Conservation (phyloP, 2,113 vertebrate species). For the Pteruthius melanotis region DNA sequence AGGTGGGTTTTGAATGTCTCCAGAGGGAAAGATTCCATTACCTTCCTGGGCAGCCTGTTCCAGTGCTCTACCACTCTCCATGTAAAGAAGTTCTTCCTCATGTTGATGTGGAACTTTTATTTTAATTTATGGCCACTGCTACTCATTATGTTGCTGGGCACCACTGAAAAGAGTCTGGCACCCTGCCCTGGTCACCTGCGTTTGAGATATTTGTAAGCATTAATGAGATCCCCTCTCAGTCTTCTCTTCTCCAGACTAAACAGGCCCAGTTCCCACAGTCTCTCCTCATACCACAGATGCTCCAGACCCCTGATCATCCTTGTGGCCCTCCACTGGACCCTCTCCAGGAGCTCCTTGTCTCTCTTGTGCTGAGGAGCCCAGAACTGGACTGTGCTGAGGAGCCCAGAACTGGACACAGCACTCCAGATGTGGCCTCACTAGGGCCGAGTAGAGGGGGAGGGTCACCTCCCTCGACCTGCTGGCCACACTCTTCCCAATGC, state of each 20-base stretch:
- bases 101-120: accelerated
- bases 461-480: neutral
- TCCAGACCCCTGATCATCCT: neutral
- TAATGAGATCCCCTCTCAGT: neutral
- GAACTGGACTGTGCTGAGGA: neutral
- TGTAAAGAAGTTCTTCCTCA: neutral
- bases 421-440: neutral
- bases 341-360: neutral
- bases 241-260: neutral
- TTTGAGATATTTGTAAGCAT: neutral
- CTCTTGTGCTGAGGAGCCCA: neutral
- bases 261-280: accelerated
- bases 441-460: neutral
- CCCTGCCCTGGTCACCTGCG: too few relatives aligned
- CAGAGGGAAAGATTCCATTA: neutral
- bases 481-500: neutral
- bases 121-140: neutral
- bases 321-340: neutral
- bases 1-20: neutral
- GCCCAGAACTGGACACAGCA: neutral
- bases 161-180: neutral
- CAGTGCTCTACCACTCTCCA: neutral
- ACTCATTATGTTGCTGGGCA: neutral
- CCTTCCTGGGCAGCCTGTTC: neutral
- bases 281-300: neutral